Evolutionary conservation across 2,113 vertebrate genomes (phyloP), one percentile per base, ranked within the genome.

Genomic region (Seriola aureovittata): DNA sequence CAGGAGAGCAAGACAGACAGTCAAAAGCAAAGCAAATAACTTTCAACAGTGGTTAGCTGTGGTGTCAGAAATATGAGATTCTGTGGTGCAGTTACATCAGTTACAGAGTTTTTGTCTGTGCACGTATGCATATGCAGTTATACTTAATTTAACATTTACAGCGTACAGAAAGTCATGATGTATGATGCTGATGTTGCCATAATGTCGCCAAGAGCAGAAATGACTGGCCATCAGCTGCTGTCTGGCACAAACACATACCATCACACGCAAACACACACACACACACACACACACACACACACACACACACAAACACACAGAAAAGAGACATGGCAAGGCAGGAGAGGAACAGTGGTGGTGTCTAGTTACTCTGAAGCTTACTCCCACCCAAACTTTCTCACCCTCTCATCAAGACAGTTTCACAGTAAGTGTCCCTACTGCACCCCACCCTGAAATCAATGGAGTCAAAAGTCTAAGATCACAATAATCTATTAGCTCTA

Each of bases 321-420:
- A 29, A 40, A 75, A 32, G 80, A 65, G 38, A 85, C 78, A 78
- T 29, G 65, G 64, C 54, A 70, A 42, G 36, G 32, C 59, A 65
- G 42, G 11, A 70, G 81, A 81, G 34, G 42, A 67, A 71, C 38
- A 60, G 78, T 32, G 50, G 32, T 76, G 74, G 82, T 80, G 69
- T 89, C 75, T 60, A 54, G 69, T 89, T 88, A 71, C 86, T 75
- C 36, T 44, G 23, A 73, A 54, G 11, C 25, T 70, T 46, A 70
- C 72, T 72, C 80, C 79, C 75, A 82, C 42, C 69, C 65, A 85
- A 66, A 79, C 48, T 64, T 54, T 73, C 72, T 84, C 68, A 81
- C 58, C 74, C 80, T 83, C 75, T 88, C 78, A 87, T 85, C 75
- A 87, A 52, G 38, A 70, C 48, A 50, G 50, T 59, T 85, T 70